Conservation (phyloP, 2,113 vertebrate genomes). For the Cynoglossus semilaevis region DNA sequence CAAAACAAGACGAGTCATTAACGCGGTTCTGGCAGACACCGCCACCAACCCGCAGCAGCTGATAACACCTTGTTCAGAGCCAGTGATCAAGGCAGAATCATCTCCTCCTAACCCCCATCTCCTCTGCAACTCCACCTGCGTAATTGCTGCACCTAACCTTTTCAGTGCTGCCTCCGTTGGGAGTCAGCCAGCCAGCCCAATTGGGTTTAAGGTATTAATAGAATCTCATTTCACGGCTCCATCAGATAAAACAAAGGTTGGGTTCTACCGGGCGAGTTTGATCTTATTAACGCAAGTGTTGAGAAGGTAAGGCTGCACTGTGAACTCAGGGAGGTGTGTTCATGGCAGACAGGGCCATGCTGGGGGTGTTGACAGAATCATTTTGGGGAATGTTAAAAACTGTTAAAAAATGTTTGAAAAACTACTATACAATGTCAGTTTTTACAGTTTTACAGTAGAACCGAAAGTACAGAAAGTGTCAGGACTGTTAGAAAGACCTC, state of each 20-base stretch:
- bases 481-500: too few relatives aligned
- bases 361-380: not conserved
- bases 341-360: conserved; percentile 13
- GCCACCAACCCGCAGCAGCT: conserved; percentile 48
- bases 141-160: conserved; percentile 83
- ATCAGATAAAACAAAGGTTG: conserved; percentile 79
- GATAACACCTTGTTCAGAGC: conserved; percentile 72
- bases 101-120: conserved; percentile 68
- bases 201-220: conserved; percentile 78
- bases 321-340: conserved; percentile 36
- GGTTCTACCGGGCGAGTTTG: conserved; percentile 73
- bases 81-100: conserved; percentile 74
- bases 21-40: conserved; percentile 28
- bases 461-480: too few relatives aligned
- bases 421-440: too few relatives aligned
- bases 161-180: conserved; percentile 73
- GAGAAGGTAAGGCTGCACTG: conserved; percentile 50
- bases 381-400: not conserved
- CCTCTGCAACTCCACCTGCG: conserved; percentile 76
- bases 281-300: conserved; percentile 72
- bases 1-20: conserved; percentile 75
- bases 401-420: not conserved
- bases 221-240: conserved; percentile 77
- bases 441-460: too few relatives aligned
- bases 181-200: conserved; percentile 71